Percentiles rank a stretch among this genome's conserved stretches.
These are phyloP conservation scores for Caenorhabditis remanei DNA, from an alignment of 1,140 invertebrate species.

Conservation along the genomic window DNA sequence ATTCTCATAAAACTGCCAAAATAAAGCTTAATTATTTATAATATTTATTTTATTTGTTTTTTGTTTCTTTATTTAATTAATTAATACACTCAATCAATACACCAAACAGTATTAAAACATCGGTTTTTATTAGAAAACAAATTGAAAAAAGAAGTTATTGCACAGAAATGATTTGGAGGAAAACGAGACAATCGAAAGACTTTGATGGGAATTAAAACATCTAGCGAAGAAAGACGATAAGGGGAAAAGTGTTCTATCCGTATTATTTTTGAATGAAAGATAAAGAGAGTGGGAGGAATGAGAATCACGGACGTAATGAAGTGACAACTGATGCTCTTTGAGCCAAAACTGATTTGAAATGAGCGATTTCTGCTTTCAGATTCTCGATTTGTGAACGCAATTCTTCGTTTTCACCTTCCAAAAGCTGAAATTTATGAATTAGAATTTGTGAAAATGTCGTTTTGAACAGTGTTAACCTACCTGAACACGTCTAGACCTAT, in stretches of 20 bases:
- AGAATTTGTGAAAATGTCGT: neutral
- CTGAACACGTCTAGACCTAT: constrained; percentile 66
- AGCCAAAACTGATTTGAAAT: constrained; percentile 72
- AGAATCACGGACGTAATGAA: constrained; percentile 1
- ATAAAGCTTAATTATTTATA: neutral
- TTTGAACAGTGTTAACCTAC: constrained; percentile 4
- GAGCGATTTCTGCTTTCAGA: constrained; percentile 72
- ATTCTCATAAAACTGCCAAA: neutral
- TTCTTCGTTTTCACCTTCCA: constrained; percentile 72
- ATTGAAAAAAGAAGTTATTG: neutral
- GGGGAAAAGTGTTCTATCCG: constrained; percentile 5
- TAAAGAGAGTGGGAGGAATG: neutral
- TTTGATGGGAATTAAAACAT: constrained; percentile 11
- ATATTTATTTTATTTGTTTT: neutral
- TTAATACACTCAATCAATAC: neutral
- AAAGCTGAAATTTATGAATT: constrained; percentile 69
- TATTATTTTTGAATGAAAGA: neutral
- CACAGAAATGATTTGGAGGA: constrained; percentile 23
- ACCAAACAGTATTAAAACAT: neutral
- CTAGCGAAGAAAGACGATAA: constrained; percentile 28
- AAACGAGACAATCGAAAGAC: constrained; percentile 12
- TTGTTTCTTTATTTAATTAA: neutral
- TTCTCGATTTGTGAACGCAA: constrained; percentile 73
- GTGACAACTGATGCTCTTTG: constrained; percentile 58
- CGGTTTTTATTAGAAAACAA: constrained; percentile 30